These are phyloP conservation scores for Tryphoninae sp. DNA, from an alignment of 2,888 invertebrate species.

Conservation along the genomic window DNA sequence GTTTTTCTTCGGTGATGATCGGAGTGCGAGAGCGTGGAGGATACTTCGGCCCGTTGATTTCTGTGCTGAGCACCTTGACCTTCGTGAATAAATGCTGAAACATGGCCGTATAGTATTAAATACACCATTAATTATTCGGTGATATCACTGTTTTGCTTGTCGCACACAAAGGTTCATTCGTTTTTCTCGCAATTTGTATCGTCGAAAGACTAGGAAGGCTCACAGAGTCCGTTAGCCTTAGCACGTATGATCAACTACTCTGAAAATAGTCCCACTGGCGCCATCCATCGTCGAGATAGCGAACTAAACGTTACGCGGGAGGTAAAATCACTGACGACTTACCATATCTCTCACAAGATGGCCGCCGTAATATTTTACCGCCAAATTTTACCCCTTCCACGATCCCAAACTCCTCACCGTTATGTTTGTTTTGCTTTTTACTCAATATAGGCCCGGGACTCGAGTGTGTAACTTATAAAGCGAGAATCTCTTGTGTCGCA, in stretches of 20 bases:
- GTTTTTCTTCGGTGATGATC: no score
- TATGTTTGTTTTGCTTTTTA: conserved; percentile 2
- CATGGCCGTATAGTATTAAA: no score
- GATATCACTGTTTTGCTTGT: neutral
- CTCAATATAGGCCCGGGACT: neutral
- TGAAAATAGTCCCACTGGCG: conserved; percentile 25
- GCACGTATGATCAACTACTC: neutral
- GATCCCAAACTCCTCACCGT: neutral
- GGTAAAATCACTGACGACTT: neutral
- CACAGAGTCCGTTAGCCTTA: neutral
- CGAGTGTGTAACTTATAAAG: neutral
- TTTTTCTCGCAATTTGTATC: neutral
- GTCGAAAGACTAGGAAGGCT: neutral
- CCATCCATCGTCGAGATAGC: conserved; percentile 20
- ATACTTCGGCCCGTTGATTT: no score
- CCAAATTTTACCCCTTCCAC: conserved; percentile 21
- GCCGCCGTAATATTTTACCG: conserved; percentile 16
- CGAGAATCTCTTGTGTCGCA: neutral
- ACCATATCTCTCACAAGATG: conserved; percentile 3
- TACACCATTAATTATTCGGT: neutral
- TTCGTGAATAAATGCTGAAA: no score
- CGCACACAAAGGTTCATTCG: neutral
- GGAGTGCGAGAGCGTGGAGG: no score
- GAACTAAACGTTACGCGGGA: neutral
- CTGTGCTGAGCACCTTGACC: no score